Base-by-base conservation (phyloP, 2,113 vertebrate genomes). In the Coreoperca whiteheadi region DNA sequence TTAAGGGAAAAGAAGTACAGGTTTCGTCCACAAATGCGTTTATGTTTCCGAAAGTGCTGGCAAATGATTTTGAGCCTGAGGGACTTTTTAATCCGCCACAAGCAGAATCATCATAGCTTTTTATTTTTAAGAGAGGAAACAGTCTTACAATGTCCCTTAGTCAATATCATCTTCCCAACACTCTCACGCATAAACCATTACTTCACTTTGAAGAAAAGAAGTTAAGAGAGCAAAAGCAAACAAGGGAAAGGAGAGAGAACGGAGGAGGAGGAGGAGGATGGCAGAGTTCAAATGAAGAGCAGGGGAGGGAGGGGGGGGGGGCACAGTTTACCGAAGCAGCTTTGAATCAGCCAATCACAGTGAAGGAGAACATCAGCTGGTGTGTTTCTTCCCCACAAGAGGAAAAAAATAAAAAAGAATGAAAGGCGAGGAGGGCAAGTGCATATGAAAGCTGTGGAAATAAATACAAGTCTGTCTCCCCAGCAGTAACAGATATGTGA, bases 341-440 rank as follows among this genome's bases (percentile, higher is more conserved):
- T 94, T 94, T 86, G 84, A 93, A 89, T 93, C 94, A 93, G 93
- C 94, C 94, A 93, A 94, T 96, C 95, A 95, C 94, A 95, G 95
- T 96, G 95, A 95, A 94, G 90, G 90, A 95, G 86, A 93, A 92
- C 93, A 92, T 93, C 91, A 91, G 94, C 95, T 95, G 95, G 95
- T 95, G 93, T 21, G 61, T 81, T 86, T 94, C 91, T 91, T 92
- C 93, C 86, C 75, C 51, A 67, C 21, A 11, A 18, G 66, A 84
- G 87, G 88, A 92, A 93, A 91, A n/a, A n/a, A n/a, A n/a, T n/a
- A n/a, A n/a, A n/a, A 92, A 77, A 85, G 89, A 90, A 90, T 87
- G 93, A 93, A 91, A 94, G 94, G 94, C 90, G 88, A 91, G 80
- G 86, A 90, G 90, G 93, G 85, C 79, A 74, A 95, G 92, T 93